Conservation (phyloP, 2,888 invertebrate genomes). For the Ennomos fuscantarius region DNA sequence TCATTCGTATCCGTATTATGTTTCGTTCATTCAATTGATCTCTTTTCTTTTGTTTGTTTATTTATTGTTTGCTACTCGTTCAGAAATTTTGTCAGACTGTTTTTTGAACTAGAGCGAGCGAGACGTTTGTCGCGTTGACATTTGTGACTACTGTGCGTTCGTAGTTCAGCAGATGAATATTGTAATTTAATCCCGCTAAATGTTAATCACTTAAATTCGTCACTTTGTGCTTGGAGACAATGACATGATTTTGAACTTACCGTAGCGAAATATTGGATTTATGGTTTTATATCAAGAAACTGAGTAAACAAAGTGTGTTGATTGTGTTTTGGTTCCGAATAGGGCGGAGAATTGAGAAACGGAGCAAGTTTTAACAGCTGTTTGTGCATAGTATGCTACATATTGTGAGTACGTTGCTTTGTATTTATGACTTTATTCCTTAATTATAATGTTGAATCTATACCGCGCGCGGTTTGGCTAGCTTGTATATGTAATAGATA, state of each 20-base stretch:
- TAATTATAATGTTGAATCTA: neutral
- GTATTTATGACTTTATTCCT: neutral
- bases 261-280: conserved; percentile 6
- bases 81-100: conserved; percentile 34
- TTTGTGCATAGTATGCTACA: conserved; percentile 78
- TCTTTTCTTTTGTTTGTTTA: neutral
- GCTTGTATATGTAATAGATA: no score
- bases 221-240: conserved; percentile 44
- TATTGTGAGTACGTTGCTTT: conserved; percentile 67
- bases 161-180: conserved; percentile 57
- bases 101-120: conserved; percentile 60
- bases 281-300: conserved; percentile 16
- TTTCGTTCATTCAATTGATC: conserved; percentile 18
- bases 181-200: conserved; percentile 38
- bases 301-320: conserved; percentile 55
- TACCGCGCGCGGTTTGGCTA: no score
- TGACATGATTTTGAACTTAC: conserved; percentile 32
- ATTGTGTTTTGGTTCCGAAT: conserved; percentile 63
- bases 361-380: conserved; percentile 69
- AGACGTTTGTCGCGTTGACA: conserved; percentile 72
- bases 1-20: neutral
- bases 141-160: conserved; percentile 80
- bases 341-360: conserved; percentile 53
- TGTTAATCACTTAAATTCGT: conserved; percentile 41
- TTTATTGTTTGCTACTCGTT: conserved; percentile 6